Conservation (phyloP, 2,888 invertebrate species). For the Eupithecia subfuscata region DNA sequence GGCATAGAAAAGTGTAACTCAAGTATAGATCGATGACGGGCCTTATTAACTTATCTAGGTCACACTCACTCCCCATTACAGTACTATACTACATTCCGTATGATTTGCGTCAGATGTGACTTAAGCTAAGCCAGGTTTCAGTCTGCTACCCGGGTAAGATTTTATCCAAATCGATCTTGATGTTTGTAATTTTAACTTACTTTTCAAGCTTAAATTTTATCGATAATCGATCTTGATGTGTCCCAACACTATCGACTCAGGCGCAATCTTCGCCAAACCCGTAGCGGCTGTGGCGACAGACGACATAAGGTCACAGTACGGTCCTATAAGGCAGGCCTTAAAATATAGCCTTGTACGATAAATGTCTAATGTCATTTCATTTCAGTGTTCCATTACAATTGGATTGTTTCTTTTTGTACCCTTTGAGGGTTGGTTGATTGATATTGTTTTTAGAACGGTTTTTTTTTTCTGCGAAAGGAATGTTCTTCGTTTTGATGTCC, state of each 20-base stretch:
- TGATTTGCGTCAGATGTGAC: too few relatives aligned
- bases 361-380: conserved; percentile 79
- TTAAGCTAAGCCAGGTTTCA: too few relatives aligned
- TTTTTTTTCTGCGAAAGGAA: neutral
- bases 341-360: conserved; percentile 79
- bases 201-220: conserved; percentile 6
- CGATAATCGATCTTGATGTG: conserved; percentile 33
- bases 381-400: conserved; percentile 63
- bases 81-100: too few relatives aligned
- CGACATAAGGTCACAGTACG: conserved; percentile 79
- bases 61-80: too few relatives aligned
- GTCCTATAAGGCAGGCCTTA: conserved; percentile 71
- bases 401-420: conserved; percentile 46
- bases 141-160: too few relatives aligned
- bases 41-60: too few relatives aligned
- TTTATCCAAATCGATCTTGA: neutral
- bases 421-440: conserved; percentile 12
- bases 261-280: conserved; percentile 75
- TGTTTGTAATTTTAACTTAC: neutral
- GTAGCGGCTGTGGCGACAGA: conserved; percentile 76
- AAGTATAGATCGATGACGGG: too few relatives aligned
- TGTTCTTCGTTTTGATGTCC: too few relatives aligned
- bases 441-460: neutral
- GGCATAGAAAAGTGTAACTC: too few relatives aligned
- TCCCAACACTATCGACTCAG: conserved; percentile 50